These are phyloP conservation scores for Gnathonemus longibarbis DNA, from an alignment of 2,113 vertebrate species.

Conservation along the genomic window DNA sequence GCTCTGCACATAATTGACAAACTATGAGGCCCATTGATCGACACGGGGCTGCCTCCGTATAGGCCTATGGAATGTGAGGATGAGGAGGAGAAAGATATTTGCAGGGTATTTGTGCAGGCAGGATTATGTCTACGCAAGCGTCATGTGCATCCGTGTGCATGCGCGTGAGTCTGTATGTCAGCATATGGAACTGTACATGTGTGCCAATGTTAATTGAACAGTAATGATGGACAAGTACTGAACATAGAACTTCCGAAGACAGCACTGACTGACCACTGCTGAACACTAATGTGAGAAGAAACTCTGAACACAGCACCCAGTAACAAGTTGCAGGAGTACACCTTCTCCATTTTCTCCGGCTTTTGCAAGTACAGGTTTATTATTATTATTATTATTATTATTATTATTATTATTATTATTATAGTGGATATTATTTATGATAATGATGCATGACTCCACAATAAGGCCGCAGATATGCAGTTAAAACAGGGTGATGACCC, in stretches of 20 bases:
- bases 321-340: neutral
- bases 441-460: neutral
- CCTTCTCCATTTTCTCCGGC: neutral
- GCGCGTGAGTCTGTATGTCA: constrained; percentile 22
- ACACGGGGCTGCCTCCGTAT: constrained; percentile 29
- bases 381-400: neutral
- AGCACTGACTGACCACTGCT: neutral
- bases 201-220: neutral
- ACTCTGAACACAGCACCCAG: neutral
- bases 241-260: neutral
- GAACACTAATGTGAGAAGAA: neutral
- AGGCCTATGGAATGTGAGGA: neutral
- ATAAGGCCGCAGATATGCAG: neutral
- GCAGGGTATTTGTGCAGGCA: neutral
- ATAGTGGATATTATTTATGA: neutral
- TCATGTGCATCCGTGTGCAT: constrained; percentile 19
- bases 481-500: neutral
- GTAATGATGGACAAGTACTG: neutral
- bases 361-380: neutral
- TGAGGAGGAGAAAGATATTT: constrained; percentile 12
- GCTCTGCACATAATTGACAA: constrained; percentile 50
- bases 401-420: neutral
- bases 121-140: neutral
- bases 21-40: constrained; percentile 63
- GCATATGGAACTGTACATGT: neutral